Evolutionary conservation across 2,888 invertebrate species (phyloP).

Genomic region (Rhamphomyia laevipes): DNA sequence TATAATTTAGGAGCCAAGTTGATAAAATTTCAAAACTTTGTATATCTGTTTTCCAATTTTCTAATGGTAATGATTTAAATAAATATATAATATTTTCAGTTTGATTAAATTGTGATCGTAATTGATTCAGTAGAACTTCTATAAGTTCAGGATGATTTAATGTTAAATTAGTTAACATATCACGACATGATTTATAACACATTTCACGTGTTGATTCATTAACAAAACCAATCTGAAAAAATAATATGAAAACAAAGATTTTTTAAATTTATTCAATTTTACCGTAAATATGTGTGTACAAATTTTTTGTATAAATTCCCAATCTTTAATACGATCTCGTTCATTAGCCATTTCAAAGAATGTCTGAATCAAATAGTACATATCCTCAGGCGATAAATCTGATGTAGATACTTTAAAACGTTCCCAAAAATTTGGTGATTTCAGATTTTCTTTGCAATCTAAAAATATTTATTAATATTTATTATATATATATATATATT

Average conservation of each 20-base stretch:
- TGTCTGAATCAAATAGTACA: conserved; percentile 64
- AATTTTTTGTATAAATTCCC: conserved; percentile 51
- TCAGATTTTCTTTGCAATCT: conserved; percentile 40
- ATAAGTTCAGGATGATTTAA: conserved; percentile 56
- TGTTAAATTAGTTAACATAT: conserved; percentile 57
- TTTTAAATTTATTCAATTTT: conserved; percentile 15
- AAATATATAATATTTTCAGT: conserved; percentile 42
- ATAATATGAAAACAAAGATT: conserved; percentile 9
- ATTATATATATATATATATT: not conserved
- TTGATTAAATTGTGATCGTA: conserved; percentile 37
- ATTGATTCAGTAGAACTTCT: conserved; percentile 48
- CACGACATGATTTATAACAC: conserved; percentile 62
- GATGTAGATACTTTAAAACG: conserved; percentile 54
- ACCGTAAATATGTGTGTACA: conserved; percentile 60
- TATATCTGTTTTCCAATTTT: conserved; percentile 54
- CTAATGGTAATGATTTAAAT: conserved; percentile 58
- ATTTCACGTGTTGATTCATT: conserved; percentile 54
- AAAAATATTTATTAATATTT: conserved; percentile 3
- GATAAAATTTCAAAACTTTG: conserved; percentile 52
- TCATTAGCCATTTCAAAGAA: conserved; percentile 69
- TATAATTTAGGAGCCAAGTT: conserved; percentile 51
- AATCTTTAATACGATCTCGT: conserved; percentile 43
- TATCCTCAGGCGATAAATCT: conserved; percentile 56
- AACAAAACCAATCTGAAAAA: conserved; percentile 57
- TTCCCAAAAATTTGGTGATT: conserved; percentile 38